A percentile compares a stretch with the other conserved stretches of the same genome.
Conservation (phyloP, 2,888 invertebrate species). For the Oligia strigilis region DNA sequence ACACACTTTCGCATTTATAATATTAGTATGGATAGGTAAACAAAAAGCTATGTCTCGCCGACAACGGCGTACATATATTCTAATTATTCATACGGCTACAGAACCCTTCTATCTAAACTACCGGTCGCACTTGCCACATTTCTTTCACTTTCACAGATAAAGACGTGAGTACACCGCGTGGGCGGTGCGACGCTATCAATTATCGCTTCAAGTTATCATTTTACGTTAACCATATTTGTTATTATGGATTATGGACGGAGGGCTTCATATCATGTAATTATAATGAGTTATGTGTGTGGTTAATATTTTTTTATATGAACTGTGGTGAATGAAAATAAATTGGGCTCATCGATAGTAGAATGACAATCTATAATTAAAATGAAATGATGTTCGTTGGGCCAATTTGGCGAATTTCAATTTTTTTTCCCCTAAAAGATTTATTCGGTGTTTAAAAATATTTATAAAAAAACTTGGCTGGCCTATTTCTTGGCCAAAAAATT, state of each 20-base stretch:
- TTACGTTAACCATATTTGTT: conserved; percentile 30
- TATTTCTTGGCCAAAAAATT: too few relatives aligned
- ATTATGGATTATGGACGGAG: background rate
- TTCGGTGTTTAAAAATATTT: too few relatives aligned
- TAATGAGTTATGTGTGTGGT: conserved; percentile 12
- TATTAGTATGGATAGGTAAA: too few relatives aligned
- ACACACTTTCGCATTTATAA: too few relatives aligned
- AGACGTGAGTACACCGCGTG: conserved; percentile 54
- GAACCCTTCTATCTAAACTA: background rate
- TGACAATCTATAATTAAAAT: too few relatives aligned
- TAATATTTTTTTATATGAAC: conserved; percentile 2
- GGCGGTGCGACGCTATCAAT: conserved; percentile 61
- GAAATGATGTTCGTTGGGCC: too few relatives aligned
- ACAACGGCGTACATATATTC: too few relatives aligned
- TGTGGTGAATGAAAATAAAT: background rate
- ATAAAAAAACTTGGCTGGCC: too few relatives aligned
- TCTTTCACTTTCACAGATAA: conserved; percentile 51
- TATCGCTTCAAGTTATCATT: conserved; percentile 39
- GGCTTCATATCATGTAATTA: conserved; percentile 37
- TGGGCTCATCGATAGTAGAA: background rate
- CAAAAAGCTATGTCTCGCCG: too few relatives aligned
- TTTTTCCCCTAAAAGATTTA: too few relatives aligned
- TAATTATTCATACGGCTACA: background rate
- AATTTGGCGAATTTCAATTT: too few relatives aligned
- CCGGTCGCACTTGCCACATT: conserved; percentile 36